Evolutionary conservation across 2,113 vertebrate genomes (phyloP), one percentile per base, ranked within the genome.

Genomic region (Chaetorhynchus papuensis): DNA sequence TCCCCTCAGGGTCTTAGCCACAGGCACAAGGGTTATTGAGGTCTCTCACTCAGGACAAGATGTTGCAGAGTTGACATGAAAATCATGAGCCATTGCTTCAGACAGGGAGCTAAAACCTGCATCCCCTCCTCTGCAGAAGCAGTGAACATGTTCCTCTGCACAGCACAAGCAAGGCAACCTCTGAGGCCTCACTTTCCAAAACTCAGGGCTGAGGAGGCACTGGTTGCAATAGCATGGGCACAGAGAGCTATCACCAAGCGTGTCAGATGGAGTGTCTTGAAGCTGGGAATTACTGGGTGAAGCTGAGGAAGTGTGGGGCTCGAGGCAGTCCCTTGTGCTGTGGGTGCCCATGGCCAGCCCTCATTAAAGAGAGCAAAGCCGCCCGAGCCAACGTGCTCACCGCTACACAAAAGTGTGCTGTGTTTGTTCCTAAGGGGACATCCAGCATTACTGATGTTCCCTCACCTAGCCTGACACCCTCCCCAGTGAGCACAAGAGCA

Each of bases 371-470:
- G 2, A 39, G 56, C 60, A 49, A 33, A 41, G 50, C 60, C 42
- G 39, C 37, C 13, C 1, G 5, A 31, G 72, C 54, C 6, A 3
- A 1, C 2, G 0, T 0, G 44, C 41, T 33, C 39, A 13, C 31
- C 21, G 4, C 30, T 3, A 8, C 64, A 19, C 39, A 22, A 9
- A 63, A 41, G 33, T 28, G 44, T 3, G 24, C 83, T 33, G 54
- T 4, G 2, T 6, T 54, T 52, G n/a, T 19, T 75, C 33, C 33
- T 66, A 41, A 82, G 64, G 35, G 42, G 42, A 27, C 31, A 53
- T n/a, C 41, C 53, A 74, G 80, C 28, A 10, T 31, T 52, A 3
- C 3, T 7, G 12, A 1, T 35, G 44, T 19, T 56, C 66, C 71
- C 39, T 45, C 56, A 13, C 4, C 37, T 6, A n/a, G 9, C 56